A percentile compares a stretch with the other conserved stretches of the same genome.
Conservation (phyloP, 2,888 invertebrate species). For the Tachina lurida region DNA sequence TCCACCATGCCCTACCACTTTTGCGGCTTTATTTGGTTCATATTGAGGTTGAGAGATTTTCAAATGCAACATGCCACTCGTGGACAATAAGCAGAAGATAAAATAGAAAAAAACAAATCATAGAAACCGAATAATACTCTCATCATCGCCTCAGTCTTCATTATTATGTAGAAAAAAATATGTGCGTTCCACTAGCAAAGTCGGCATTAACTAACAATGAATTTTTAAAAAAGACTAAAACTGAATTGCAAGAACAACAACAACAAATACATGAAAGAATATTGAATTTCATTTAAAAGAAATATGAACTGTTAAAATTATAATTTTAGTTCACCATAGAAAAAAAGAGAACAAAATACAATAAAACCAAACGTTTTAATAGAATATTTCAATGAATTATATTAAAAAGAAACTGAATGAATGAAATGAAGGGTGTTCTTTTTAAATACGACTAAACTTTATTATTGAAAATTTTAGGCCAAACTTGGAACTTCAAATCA, state of each 20-base stretch:
- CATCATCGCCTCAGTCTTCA: slow-evolving; percentile 22
- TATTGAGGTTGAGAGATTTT: slow-evolving; percentile 67
- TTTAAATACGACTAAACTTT: not conserved
- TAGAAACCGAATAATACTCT: slow-evolving; percentile 39
- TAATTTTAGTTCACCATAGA: slow-evolving; percentile 27
- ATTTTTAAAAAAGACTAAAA: slow-evolving; percentile 21
- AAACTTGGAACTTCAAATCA: no score
- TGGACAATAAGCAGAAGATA: slow-evolving; percentile 29
- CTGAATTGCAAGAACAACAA: not conserved
- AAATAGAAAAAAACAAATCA: not conserved
- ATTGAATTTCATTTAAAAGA: slow-evolving; percentile 59
- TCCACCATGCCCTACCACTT: not conserved
- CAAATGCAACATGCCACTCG: slow-evolving; percentile 61
- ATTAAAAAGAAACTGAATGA: slow-evolving; percentile 17
- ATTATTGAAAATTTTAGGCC: not conserved
- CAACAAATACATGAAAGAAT: slow-evolving; percentile 23
- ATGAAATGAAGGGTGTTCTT: not conserved
- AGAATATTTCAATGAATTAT: not conserved
- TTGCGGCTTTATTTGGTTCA: slow-evolving; percentile 52
- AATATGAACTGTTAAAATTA: slow-evolving; percentile 35
- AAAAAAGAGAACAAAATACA: slow-evolving; percentile 9
- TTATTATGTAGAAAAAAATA: slow-evolving; percentile 13
- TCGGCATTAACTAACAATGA: slow-evolving; percentile 52
- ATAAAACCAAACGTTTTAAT: slow-evolving; percentile 12
- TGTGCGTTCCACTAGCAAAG: slow-evolving; percentile 25